Conservation (phyloP, 2,888 invertebrate species). For the Neoascia interrupta region DNA sequence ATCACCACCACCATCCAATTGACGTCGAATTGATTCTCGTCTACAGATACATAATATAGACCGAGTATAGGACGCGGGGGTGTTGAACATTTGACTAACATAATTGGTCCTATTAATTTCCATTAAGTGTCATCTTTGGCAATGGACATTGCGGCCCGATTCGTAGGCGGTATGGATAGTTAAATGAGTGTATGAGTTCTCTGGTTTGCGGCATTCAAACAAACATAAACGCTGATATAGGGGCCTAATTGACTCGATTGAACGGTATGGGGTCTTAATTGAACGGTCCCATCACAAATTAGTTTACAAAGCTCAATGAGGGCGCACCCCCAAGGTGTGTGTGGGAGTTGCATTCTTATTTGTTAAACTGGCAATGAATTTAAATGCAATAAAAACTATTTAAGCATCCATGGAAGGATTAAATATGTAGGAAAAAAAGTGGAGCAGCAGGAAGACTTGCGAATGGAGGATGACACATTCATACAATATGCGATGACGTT, state of each 20-base stretch:
- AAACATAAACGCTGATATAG: neutral
- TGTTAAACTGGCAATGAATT: too few species aligned
- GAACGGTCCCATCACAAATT: constrained; percentile 30
- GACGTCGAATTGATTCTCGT: constrained; percentile 41
- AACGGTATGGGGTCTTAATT: constrained; percentile 59
- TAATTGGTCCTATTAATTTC: constrained; percentile 66
- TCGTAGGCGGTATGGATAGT: constrained; percentile 54
- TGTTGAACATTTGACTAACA: constrained; percentile 63
- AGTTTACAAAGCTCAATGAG: neutral
- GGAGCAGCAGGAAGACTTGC: constrained; percentile 22
- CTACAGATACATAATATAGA: constrained; percentile 28
- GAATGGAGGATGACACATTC: constrained; percentile 16
- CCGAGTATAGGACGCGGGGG: constrained; percentile 56
- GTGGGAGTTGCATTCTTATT: too few species aligned
- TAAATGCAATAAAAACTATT: constrained; percentile 47
- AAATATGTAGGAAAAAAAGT: constrained; percentile 8
- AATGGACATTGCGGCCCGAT: constrained; percentile 18
- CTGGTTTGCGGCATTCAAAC: neutral
- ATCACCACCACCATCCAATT: constrained; percentile 48
- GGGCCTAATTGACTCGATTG: constrained; percentile 53
- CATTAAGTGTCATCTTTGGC: constrained; percentile 64
- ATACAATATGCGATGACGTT: constrained; percentile 39
- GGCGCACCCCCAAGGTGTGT: constrained; percentile 18
- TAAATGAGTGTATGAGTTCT: constrained; percentile 39
- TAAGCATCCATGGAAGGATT: too few species aligned